phyloP scores from a whole-genome alignment of 2,113 vertebrate genomes.

The cattle (Bos taurus) region DNA sequence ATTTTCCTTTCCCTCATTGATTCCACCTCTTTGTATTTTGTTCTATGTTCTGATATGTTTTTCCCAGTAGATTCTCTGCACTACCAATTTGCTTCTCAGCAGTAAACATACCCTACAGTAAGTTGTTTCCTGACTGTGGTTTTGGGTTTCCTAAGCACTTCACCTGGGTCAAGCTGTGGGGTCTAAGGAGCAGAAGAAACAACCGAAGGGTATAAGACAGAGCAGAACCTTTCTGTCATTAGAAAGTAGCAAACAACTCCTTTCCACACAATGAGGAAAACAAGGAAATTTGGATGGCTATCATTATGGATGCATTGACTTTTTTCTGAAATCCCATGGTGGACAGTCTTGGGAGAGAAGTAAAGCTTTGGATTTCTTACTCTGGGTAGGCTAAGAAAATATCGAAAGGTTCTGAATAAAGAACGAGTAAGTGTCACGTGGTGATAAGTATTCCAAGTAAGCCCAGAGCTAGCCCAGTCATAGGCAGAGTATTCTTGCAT shows the following conservation, averaged over 20 bases:
- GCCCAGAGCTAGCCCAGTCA: not conserved
- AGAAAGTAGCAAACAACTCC: not conserved
- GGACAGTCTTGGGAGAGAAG: not conserved
- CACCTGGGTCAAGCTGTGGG: not conserved
- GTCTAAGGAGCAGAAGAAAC: not conserved
- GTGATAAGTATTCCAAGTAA: not conserved
- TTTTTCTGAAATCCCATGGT: not conserved
- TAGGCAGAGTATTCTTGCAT: not conserved
- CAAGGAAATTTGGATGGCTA: not conserved
- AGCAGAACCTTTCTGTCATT: not conserved
- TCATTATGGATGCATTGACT: not conserved
- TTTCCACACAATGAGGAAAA: not conserved
- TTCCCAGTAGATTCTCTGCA: conserved; percentile 16
- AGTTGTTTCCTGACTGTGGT: not conserved
- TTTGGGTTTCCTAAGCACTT: not conserved
- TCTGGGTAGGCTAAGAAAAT: not conserved
- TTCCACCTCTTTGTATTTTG: conserved; percentile 29
- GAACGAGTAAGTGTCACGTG: not conserved
- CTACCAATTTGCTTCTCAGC: conserved; percentile 25
- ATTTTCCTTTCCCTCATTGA: conserved; percentile 29
- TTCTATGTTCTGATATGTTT: not conserved
- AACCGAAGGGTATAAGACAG: not conserved
- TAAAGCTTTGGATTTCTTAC: not conserved
- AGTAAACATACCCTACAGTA: not conserved
- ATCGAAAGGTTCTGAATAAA: not conserved